Evolutionary conservation across 2,888 invertebrate species (phyloP).

Genomic region (Xanthostigma xanthostigma): DNA sequence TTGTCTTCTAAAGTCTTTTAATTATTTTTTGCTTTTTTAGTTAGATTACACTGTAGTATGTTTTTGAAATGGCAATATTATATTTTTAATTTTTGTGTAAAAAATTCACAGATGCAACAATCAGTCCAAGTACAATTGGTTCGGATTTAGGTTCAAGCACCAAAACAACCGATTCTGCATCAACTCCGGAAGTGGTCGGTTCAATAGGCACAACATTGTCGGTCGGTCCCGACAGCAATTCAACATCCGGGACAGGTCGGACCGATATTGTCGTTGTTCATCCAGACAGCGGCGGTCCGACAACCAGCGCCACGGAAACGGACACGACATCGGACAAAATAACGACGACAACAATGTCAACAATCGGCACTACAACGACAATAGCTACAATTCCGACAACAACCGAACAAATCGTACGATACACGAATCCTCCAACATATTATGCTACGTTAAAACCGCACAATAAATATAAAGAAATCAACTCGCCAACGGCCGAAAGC

Average conservation of each 20-base stretch:
- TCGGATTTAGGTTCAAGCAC: conserved; percentile 7
- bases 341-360: conserved; percentile 11
- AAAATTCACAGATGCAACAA: too few species aligned
- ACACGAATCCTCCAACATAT: conserved; percentile 23
- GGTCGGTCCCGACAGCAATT: conserved; percentile 2
- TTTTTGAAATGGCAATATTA: too few species aligned
- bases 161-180: conserved; percentile 14
- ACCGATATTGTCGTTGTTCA: conserved; percentile 5
- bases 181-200: conserved; percentile 17
- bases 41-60: too few species aligned
- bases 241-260: conserved; percentile 15
- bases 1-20: too few species aligned
- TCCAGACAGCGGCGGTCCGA: conserved; percentile 6
- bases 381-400: conserved; percentile 18
- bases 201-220: conserved; percentile 3
- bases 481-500: conserved; percentile 55
- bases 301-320: conserved; percentile 3
- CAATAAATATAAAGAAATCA: conserved; percentile 32
- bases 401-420: conserved; percentile 25
- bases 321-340: conserved; percentile 5
- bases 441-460: conserved; percentile 24
- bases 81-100: too few species aligned
- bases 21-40: too few species aligned
- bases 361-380: conserved; percentile 17
- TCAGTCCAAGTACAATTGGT: background rate